Evolutionary conservation across 2,797 vertebrate genomes (phyloP).

Genomic region (Acanthornis magna): DNA sequence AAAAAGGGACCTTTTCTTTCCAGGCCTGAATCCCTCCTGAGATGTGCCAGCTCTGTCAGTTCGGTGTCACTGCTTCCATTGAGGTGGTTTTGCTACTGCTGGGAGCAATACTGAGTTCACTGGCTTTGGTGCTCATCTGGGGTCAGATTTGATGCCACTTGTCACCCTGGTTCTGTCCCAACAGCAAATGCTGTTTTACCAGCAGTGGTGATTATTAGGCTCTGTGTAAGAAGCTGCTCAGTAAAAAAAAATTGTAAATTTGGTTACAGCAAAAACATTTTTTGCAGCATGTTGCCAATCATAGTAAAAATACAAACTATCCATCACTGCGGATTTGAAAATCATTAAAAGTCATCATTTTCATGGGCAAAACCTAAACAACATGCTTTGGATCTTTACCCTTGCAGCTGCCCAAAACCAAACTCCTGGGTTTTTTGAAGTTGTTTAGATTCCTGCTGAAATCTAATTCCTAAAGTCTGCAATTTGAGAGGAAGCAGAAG

Average conservation of each 20-base stretch:
- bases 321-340: neutral
- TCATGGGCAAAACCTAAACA: neutral
- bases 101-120: neutral
- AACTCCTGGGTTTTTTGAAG: neutral
- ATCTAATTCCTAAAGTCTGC: neutral
- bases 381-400: neutral
- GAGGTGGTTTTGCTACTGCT: neutral
- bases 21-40: slow-evolving; percentile 4
- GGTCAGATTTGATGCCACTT: neutral
- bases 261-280: neutral
- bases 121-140: neutral
- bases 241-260: slow-evolving; percentile 1
- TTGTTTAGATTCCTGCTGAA: neutral
- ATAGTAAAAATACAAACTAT: neutral
- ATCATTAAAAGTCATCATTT: neutral
- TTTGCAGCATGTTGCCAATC: neutral
- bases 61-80: neutral
- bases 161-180: neutral
- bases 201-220: neutral
- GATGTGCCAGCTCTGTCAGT: neutral
- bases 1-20: neutral
- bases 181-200: neutral
- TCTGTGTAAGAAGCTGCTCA: neutral
- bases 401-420: neutral
- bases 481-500: neutral